Conservation (phyloP, 2,888 invertebrate genomes). For the Lucinisca nassula region DNA sequence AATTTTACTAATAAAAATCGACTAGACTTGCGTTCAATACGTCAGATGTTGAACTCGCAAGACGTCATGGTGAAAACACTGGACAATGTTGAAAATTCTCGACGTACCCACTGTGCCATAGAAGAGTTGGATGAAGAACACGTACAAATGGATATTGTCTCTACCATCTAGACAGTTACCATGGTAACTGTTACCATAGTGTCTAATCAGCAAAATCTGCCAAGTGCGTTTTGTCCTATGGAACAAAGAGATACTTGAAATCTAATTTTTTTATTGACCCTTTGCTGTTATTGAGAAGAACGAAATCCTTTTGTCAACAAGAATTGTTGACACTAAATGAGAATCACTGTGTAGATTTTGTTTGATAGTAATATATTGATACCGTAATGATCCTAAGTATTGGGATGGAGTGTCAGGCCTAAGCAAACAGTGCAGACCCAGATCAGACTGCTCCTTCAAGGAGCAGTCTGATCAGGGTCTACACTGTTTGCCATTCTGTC, state of each 20-base stretch:
- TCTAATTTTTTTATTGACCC: neutral
- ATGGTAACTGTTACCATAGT: neutral
- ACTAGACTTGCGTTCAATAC: slow-evolving; percentile 77
- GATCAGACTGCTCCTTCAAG: too few species aligned
- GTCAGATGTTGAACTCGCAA: slow-evolving; percentile 77
- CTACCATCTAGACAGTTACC: slow-evolving; percentile 54
- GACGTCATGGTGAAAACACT: slow-evolving; percentile 79
- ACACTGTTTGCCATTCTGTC: too few species aligned
- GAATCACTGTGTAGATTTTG: too few species aligned
- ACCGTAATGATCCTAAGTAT: too few species aligned
- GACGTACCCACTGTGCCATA: slow-evolving; percentile 67
- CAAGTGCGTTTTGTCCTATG: neutral
- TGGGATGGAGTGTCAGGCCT: too few species aligned
- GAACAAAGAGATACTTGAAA: neutral
- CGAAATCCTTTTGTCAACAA: neutral
- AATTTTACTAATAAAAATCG: slow-evolving; percentile 32
- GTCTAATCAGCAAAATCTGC: neutral
- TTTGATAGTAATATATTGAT: too few species aligned
- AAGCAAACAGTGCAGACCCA: too few species aligned
- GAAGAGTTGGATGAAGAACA: slow-evolving; percentile 72
- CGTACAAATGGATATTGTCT: slow-evolving; percentile 71
- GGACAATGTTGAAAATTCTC: slow-evolving; percentile 64
- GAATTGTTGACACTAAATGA: too few species aligned
- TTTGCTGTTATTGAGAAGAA: neutral
- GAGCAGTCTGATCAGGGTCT: too few species aligned